phyloP scores from a whole-genome alignment of 2,113 vertebrate genomes.

The Boleophthalmus pectinirostris region DNA sequence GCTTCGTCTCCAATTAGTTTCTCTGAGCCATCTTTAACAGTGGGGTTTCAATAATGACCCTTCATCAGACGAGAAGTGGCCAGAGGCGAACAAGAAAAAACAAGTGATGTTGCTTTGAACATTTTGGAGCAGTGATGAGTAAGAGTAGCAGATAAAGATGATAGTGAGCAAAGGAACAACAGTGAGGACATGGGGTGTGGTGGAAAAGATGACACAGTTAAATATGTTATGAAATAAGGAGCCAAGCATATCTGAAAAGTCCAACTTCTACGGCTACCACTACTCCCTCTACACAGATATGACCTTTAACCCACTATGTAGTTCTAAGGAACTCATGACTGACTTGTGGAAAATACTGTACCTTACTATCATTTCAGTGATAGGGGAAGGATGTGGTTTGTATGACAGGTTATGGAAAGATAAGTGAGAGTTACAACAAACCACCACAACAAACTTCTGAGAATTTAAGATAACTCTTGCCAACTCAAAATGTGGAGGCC shows the following conservation, averaged over 20 bases:
- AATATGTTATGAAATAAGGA: neutral
- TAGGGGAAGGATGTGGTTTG: neutral
- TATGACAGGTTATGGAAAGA: neutral
- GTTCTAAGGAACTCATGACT: neutral
- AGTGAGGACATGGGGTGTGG: neutral
- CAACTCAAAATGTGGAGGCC: neutral
- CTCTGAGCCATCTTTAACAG: conserved; percentile 75
- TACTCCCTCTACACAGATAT: neutral
- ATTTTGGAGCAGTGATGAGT: conserved; percentile 55
- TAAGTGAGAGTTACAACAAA: neutral
- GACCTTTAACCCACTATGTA: neutral
- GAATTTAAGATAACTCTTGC: neutral
- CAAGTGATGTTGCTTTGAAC: conserved; percentile 65
- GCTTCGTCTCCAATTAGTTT: conserved; percentile 81
- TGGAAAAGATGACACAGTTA: conserved; percentile 7
- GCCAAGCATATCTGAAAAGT: neutral
- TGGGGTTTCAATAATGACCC: conserved; percentile 78
- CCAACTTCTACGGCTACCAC: neutral
- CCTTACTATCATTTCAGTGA: neutral
- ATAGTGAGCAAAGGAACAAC: conserved; percentile 25
- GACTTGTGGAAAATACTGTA: neutral
- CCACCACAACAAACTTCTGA: neutral
- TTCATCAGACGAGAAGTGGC: conserved; percentile 66
- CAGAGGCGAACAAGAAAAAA: conserved; percentile 57
- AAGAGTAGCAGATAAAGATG: conserved; percentile 59